Base-by-base conservation (phyloP, 2,113 vertebrate genomes). In the Upupa epops region DNA sequence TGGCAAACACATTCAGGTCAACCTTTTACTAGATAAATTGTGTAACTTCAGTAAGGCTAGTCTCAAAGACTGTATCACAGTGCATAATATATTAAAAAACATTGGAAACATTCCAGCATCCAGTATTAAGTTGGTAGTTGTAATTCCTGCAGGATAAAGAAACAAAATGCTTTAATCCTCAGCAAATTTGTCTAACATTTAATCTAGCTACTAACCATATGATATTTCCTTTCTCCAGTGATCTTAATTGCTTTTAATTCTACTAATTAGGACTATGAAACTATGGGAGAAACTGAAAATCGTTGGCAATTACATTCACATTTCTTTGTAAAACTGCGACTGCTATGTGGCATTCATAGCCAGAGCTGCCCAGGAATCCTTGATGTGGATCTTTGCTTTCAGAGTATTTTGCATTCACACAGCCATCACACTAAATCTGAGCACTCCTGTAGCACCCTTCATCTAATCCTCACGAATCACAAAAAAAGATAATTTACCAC, bases 121-220 rank as follows among this genome's bases (percentile, higher is more conserved):
- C 77, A 88, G 90, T 85, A 96, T 96, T 96, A 96, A 93, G 68
- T 79, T 74, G 58, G 68, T 70, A 94, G 95, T 95, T 95, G 96
- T 96, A 96, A 97, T 96, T 97, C 96, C 93, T 83, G 70, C 94
- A 96, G 85, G 70, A 95, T 95, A 94, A 96, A 96, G 91, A 97
- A 96, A 92, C 64, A 93, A 95, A 96, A 97, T 82, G 86, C 94
- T 94, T 92, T 97, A 96, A 97, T 95, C 94, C 90, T 90, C 60
- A 56, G 71, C 80, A 89, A 96, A 94, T 95, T 94, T 94, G 70
- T 91, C 92, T 88, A 84, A 83, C 58, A 88, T 93, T 93, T 96
- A 96, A 96, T 96, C 95, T 92, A 93, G 89, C 94, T 85, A 92
- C 89, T 95, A 94, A 96, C 91, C 91, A 89, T 81, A 93, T 94